phyloP scores from a whole-genome alignment of 2,797 vertebrate species.

The Phrynocephalus vlangalii region DNA sequence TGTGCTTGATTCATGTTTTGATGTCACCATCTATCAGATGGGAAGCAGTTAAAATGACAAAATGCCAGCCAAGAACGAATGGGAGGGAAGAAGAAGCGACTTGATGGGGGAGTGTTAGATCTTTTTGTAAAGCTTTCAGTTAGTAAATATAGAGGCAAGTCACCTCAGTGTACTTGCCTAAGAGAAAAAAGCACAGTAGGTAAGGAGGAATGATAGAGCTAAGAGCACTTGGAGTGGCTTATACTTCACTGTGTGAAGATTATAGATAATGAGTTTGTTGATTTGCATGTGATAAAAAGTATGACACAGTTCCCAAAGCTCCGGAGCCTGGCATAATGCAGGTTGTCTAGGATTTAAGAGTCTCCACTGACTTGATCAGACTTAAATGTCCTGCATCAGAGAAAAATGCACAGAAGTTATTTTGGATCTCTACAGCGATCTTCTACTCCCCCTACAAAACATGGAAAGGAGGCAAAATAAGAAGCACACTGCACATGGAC shows the following conservation, averaged over 20 bases:
- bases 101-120: slow-evolving; percentile 14
- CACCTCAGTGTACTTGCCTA: background rate
- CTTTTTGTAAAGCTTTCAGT: slow-evolving; percentile 16
- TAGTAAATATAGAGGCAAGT: background rate
- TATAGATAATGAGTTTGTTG: background rate
- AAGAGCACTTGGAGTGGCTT: background rate
- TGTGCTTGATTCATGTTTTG: background rate
- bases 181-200: background rate
- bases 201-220: background rate
- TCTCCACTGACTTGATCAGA: background rate
- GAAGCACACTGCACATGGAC: background rate
- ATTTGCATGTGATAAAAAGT: background rate
- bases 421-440: background rate
- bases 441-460: background rate
- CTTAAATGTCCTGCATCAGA: background rate
- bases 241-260: background rate
- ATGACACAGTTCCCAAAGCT: background rate
- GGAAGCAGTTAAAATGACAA: slow-evolving; percentile 15
- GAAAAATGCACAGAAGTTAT: background rate
- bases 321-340: slow-evolving; percentile 1
- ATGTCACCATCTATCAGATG: slow-evolving; percentile 35
- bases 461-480: background rate
- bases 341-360: background rate
- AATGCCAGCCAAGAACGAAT: slow-evolving; percentile 7
- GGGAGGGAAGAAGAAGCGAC: slow-evolving; percentile 29